Evolutionary conservation across 2,113 vertebrate species (phyloP), one percentile per base, ranked within the genome.

Genomic region (Engraulis encrasicolus): DNA sequence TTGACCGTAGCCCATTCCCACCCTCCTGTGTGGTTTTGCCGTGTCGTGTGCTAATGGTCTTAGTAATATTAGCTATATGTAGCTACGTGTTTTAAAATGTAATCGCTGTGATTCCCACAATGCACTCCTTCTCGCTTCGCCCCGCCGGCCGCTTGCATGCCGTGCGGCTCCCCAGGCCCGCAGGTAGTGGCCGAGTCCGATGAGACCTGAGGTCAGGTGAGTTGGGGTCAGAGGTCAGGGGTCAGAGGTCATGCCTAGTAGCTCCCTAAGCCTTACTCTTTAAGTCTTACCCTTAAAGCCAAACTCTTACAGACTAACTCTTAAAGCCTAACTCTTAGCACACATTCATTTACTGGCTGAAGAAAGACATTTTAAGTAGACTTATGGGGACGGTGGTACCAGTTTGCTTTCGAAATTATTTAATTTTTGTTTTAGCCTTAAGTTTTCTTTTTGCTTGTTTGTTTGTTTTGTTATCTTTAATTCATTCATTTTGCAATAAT

Each of bases 201-300:
- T 93, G 91, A 94, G 92, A 91, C 87, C 81, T 93, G 89, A 95
- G 94, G 95, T 95, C 93, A 95, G 95, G 95, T 95, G 93, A 95
- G 95, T 94, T 88, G 91, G n/a, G n/a, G n/a, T n/a, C n/a, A n/a
- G n/a, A n/a, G 87, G 86, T 89, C 82, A 88, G 58, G 89, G 88
- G 87, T 89, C 85, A 90, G 82, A 78, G 80, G 82, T 58, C 50
- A 38, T 1, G 34, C 50, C 34, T 40, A 52, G n/a, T 6, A 19
- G n/a, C n/a, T n/a, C n/a, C n/a, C n/a, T n/a, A n/a, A n/a, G n/a
- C n/a, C n/a, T n/a, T n/a, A n/a, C n/a, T n/a, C n/a, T n/a, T n/a
- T n/a, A n/a, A n/a, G n/a, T n/a, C n/a, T n/a, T n/a, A n/a, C n/a
- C n/a, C n/a, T n/a, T n/a, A n/a, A n/a, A n/a, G n/a, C n/a, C n/a